A percentile compares a stretch with the other conserved stretches of the same genome.
Evolutionary conservation across 2,888 invertebrate species (phyloP).

Genomic region (Orgyia antiqua): DNA sequence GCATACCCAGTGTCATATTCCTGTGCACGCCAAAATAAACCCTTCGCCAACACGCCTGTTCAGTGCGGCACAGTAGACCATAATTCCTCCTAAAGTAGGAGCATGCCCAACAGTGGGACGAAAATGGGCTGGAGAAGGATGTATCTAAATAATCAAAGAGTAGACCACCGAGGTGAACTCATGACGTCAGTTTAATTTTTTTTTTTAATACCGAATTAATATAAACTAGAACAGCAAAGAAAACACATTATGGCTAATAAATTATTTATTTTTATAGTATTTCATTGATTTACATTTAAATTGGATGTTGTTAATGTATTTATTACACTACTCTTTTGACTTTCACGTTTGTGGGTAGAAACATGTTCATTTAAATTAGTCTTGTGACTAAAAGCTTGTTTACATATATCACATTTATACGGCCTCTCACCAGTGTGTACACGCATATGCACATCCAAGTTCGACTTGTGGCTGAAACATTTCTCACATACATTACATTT

Average conservation of each 20-base stretch:
- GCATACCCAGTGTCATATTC: no score
- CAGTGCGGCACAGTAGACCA: no score
- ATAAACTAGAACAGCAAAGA: not conserved
- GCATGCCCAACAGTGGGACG: no score
- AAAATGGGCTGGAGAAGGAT: no score
- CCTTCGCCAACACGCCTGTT: no score
- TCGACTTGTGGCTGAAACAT: not conserved
- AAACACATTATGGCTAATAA: not conserved
- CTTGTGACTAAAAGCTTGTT: not conserved
- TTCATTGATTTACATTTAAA: not conserved
- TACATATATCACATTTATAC: not conserved
- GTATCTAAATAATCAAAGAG: no score
- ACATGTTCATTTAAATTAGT: not conserved
- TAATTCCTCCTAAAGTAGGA: no score
- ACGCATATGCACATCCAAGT: not conserved
- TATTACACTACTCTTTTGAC: not conserved
- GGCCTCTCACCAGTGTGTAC: no score
- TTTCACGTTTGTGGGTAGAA: not conserved
- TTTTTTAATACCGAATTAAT: no score
- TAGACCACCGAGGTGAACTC: no score
- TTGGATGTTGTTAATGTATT: not conserved
- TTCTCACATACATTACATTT: no score
- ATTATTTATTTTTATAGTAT: not conserved
- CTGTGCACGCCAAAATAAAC: no score
- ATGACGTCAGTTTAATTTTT: not conserved